Evolutionary conservation across 2,888 invertebrate species (phyloP), one percentile per base, ranked within the genome.

Genomic region (Sisyra terminalis): DNA sequence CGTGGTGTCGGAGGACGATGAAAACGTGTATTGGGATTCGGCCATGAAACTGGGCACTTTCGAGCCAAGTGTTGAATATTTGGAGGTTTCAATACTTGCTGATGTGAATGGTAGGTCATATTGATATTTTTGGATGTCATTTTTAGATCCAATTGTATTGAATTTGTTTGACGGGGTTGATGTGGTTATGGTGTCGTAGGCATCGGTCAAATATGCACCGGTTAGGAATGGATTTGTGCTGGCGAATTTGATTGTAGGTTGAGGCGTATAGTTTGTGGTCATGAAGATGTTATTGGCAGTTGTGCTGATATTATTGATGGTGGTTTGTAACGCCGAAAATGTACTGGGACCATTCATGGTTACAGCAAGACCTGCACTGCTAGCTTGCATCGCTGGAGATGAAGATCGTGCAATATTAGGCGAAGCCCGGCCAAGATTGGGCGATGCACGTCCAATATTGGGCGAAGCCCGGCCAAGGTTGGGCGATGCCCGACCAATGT

Each of bases 201-300:
- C 17, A 18, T 43, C 43, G 4, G 37, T 29, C 50, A 63, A 49
- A 46, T 63, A 64, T 8, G 63, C 61, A 2, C 63, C 64, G 3
- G 63, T 63, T 53, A 75, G 60, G 59, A 75, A 75, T 44, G 75
- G 75, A 60, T 75, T 75, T 39, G 75, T 75, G 46, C 64, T 65
- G n/a, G 60, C 61, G 46, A 63, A 65, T 8, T 61, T 49, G 10
- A 48, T 61, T 3, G 60, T 57, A 4, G 61, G 60, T 47, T 56
- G 58, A 11, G 46, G 39, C 46, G 46, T 10, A 31, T 44, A 39
- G 18, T 44, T 44, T 13, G 30, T 53, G 36, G 56, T 45, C 31
- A 55, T 54, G 46, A 54, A 59, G 43, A 58, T 55, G 44, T 51
- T 57, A 39, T 50, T 53, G 15, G 57, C 53, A 5, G 56, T 58